These are phyloP conservation scores for Nothoprocta pentlandii DNA, from an alignment of 2,113 vertebrate genomes.

Conservation along the genomic window DNA sequence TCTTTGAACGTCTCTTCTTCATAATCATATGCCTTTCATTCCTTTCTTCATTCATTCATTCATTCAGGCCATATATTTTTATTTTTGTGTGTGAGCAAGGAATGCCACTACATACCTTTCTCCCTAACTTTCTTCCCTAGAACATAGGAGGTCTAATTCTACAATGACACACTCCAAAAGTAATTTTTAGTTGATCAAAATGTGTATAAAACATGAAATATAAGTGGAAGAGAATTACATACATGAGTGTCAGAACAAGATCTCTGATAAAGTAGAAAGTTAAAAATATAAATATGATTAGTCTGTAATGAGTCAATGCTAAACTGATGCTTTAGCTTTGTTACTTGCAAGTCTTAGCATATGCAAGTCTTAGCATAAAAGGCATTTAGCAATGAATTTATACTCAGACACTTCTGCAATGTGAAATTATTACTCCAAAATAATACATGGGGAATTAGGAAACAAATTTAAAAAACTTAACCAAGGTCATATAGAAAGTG, in stretches of 20 bases:
- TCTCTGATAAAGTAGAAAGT: neutral
- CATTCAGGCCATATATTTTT: neutral
- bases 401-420: neutral
- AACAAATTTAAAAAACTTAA: slow-evolving; percentile 11
- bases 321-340: neutral
- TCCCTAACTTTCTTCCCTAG: neutral
- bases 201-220: neutral
- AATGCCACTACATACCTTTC: neutral
- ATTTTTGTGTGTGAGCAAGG: neutral
- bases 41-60: slow-evolving; percentile 19
- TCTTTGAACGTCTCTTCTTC: slow-evolving; percentile 32
- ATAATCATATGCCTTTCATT: slow-evolving; percentile 27
- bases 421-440: neutral
- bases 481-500: neutral
- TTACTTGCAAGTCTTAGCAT: neutral
- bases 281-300: neutral
- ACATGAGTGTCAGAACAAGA: neutral
- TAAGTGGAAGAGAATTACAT: neutral
- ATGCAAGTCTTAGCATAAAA: neutral
- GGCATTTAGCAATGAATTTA: neutral
- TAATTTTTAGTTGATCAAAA: neutral
- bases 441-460: neutral
- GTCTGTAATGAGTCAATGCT: neutral
- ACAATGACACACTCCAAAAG: neutral
- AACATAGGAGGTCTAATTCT: neutral